A percentile compares a stretch with the other conserved stretches of the same genome.
phyloP scores from a whole-genome alignment of 2,113 vertebrate genomes.

The Platycercus adscitus region DNA sequence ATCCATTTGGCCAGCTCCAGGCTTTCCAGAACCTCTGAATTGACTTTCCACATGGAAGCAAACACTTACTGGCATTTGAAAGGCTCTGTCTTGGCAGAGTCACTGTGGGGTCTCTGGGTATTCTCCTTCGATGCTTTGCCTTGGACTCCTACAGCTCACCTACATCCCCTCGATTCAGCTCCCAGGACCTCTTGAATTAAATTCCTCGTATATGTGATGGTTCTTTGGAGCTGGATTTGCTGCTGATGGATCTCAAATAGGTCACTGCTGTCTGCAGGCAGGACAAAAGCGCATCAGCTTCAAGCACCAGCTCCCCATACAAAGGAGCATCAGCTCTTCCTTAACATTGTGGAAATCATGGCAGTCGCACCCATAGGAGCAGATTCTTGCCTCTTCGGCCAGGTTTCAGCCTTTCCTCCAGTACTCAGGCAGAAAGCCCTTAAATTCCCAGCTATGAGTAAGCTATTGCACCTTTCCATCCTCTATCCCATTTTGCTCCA shows the following conservation, averaged over 20 bases:
- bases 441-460: accelerated
- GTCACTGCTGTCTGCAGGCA: neutral
- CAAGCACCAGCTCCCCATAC: accelerated
- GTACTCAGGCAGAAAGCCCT: neutral
- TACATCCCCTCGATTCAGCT: neutral
- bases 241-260: accelerated
- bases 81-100: neutral
- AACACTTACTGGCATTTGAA: neutral
- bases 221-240: neutral
- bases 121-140: neutral
- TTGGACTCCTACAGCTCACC: neutral
- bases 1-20: neutral
- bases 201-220: neutral
- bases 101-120: neutral
- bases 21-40: neutral
- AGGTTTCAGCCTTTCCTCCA: neutral
- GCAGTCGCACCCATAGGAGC: accelerated
- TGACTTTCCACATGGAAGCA: neutral
- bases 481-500: neutral
- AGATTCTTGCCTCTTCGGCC: neutral
- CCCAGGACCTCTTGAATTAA: neutral
- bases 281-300: neutral
- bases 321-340: neutral
- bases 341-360: accelerated
- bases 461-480: neutral